These are phyloP conservation scores for Presbytis comata DNA, from an alignment of 2,797 vertebrate genomes.

Conservation along the genomic window DNA sequence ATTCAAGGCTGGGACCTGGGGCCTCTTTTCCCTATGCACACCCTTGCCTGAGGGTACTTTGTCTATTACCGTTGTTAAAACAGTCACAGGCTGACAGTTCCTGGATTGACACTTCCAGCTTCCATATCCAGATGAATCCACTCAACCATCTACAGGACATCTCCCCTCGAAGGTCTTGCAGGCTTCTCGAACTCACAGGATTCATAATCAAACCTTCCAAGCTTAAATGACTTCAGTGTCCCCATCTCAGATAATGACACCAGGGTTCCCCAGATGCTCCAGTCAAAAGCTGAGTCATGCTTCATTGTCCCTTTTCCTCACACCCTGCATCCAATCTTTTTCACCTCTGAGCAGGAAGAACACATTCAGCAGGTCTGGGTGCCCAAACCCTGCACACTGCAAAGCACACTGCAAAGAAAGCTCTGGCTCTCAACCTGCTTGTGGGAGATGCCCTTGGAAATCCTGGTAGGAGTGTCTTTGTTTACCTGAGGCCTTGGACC, in stretches of 20 bases:
- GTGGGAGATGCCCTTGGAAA: neutral
- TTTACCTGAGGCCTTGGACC: neutral
- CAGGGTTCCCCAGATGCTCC: neutral
- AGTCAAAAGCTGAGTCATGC: neutral
- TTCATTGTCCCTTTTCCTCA: rapidly evolving
- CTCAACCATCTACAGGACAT: rapidly evolving
- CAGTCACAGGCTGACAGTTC: too few relatives aligned
- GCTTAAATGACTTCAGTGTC: too few relatives aligned
- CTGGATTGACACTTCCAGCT: neutral
- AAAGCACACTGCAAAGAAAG: neutral
- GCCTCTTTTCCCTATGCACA: neutral
- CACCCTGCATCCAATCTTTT: rapidly evolving
- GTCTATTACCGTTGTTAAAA: neutral
- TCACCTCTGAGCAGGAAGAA: neutral
- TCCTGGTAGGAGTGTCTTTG: neutral
- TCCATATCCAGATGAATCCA: rapidly evolving
- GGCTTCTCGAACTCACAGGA: neutral
- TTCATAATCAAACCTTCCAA: neutral
- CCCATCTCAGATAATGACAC: neutral
- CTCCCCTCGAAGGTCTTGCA: neutral
- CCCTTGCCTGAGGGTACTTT: neutral
- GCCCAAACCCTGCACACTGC: too few relatives aligned
- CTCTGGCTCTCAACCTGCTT: neutral
- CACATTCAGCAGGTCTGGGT: neutral
- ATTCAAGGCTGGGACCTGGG: neutral